A percentile compares a stretch with the other conserved stretches of the same genome.
These are phyloP conservation scores for Tautogolabrus adspersus DNA, from an alignment of 2,113 vertebrate species.

Conservation along the genomic window DNA sequence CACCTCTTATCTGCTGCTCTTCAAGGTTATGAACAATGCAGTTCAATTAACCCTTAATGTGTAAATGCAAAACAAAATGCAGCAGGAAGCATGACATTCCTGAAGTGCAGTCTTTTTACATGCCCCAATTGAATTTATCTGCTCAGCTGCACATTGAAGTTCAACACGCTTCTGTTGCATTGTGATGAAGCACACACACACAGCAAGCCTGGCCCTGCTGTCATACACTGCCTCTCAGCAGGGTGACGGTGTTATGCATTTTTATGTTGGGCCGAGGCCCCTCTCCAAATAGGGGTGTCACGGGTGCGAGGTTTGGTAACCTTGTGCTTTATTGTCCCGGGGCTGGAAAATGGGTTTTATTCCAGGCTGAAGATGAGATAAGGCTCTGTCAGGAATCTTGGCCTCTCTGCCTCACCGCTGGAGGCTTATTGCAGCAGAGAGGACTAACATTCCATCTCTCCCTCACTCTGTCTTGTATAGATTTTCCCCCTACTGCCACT, in stretches of 20 bases:
- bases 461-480: slow-evolving; percentile 59
- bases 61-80: slow-evolving; percentile 9
- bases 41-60: slow-evolving; percentile 25
- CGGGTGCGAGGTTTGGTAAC: slow-evolving; percentile 77
- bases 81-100: not conserved
- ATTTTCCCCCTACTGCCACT: slow-evolving; percentile 65
- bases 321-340: slow-evolving; percentile 82
- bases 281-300: slow-evolving; percentile 81
- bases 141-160: slow-evolving; percentile 25
- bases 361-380: slow-evolving; percentile 83
- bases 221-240: slow-evolving; percentile 47
- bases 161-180: slow-evolving; percentile 36
- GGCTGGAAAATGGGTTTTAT: slow-evolving; percentile 83
- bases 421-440: slow-evolving; percentile 77
- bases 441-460: slow-evolving; percentile 68
- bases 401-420: slow-evolving; percentile 73
- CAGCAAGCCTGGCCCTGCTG: slow-evolving; percentile 32
- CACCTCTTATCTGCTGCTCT: not conserved
- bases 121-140: slow-evolving; percentile 24
- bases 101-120: slow-evolving; percentile 1
- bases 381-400: slow-evolving; percentile 78
- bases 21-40: slow-evolving; percentile 39
- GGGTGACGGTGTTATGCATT: slow-evolving; percentile 75
- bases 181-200: slow-evolving; percentile 44
- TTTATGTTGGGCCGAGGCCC: slow-evolving; percentile 72